Conservation (phyloP, 1,140 invertebrate species). For the Homarus americanus region DNA sequence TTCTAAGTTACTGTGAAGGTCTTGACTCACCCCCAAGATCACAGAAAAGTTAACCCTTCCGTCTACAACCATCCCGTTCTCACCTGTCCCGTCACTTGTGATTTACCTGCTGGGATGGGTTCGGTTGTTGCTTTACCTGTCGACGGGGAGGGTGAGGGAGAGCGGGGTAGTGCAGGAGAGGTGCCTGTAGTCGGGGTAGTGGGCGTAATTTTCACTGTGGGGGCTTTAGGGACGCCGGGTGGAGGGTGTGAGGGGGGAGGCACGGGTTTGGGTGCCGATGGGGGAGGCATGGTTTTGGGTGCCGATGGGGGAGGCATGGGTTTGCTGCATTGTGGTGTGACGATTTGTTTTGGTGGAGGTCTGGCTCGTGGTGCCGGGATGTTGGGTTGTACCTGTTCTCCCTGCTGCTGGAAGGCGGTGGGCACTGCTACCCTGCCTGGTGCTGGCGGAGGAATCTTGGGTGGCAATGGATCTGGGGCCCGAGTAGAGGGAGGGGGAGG, state of each 20-base stretch:
- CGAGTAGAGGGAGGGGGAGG: neutral
- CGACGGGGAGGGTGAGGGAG: slow-evolving; percentile 3
- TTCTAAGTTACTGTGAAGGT: too few relatives aligned
- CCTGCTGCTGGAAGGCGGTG: slow-evolving; percentile 43
- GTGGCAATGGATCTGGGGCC: neutral
- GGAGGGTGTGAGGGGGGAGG: neutral
- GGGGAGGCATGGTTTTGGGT: too few relatives aligned
- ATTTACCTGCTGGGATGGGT: slow-evolving; percentile 26
- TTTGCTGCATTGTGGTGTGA: too few relatives aligned
- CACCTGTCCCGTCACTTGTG: slow-evolving; percentile 28
- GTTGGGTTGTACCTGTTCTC: neutral
- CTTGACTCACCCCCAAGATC: too few relatives aligned
- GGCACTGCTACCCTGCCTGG: slow-evolving; percentile 34
- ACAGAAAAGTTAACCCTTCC: neutral
- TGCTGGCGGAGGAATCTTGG: neutral
- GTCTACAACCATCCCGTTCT: slow-evolving; percentile 44
- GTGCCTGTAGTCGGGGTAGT: neutral
- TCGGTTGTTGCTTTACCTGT: neutral
- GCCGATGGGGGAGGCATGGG: too few relatives aligned
- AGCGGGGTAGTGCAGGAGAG: neutral
- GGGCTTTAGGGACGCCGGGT: neutral
- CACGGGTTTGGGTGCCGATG: neutral
- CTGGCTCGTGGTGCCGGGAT: slow-evolving; percentile 2
- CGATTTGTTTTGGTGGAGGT: neutral
- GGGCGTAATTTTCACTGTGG: neutral